These are phyloP conservation scores for Amiota mariae DNA, from an alignment of 2,888 invertebrate genomes.

Conservation along the genomic window DNA sequence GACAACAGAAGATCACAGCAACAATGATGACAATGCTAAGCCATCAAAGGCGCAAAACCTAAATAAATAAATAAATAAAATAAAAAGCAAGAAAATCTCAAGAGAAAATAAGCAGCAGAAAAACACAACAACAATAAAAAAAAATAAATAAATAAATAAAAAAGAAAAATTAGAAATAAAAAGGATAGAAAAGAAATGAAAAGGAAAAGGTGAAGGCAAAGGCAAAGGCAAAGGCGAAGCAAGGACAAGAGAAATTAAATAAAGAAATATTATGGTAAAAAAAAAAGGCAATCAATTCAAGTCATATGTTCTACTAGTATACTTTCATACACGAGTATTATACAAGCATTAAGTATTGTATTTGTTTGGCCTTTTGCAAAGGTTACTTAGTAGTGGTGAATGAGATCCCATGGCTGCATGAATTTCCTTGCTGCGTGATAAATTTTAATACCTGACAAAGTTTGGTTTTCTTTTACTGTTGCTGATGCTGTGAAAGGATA, in stretches of 20 bases:
- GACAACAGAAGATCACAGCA: conserved; percentile 1
- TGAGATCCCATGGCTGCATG: background rate
- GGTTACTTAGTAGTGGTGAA: background rate
- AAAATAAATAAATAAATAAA: too few relatives aligned
- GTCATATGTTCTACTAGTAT: too few relatives aligned
- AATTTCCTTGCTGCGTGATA: conserved; percentile 54
- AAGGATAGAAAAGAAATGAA: too few relatives aligned
- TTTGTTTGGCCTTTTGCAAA: background rate
- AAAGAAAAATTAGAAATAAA: conserved; percentile 11
- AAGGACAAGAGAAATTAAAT: too few relatives aligned
- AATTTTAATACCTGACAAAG: conserved; percentile 62
- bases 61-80: conserved; percentile 51
- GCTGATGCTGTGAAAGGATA: too few relatives aligned
- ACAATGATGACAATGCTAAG: conserved; percentile 40
- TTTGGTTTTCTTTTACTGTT: background rate
- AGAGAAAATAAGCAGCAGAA: background rate
- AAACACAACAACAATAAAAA: conserved; percentile 17
- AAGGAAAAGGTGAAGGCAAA: background rate
- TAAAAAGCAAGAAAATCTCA: conserved; percentile 34
- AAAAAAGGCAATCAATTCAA: too few relatives aligned
- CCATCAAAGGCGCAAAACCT: conserved; percentile 29
- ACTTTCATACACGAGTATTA: too few relatives aligned
- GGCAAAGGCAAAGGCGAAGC: background rate
- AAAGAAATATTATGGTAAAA: too few relatives aligned
- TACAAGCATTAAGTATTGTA: background rate